A percentile compares a stretch with the other conserved stretches of the same genome.
phyloP scores from a whole-genome alignment of 2,888 invertebrate species.

The Mythimna albipuncta region DNA sequence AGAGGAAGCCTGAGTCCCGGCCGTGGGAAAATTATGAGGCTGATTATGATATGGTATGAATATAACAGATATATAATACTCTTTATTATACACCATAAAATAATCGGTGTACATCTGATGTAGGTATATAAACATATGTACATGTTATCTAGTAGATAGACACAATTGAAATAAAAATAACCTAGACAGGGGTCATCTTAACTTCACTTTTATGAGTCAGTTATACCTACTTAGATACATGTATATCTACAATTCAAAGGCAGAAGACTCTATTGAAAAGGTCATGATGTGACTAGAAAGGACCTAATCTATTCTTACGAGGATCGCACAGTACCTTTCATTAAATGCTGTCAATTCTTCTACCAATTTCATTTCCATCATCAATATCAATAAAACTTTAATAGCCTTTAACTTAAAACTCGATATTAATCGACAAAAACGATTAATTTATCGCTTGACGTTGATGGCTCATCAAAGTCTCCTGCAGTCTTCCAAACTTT shows the following conservation, averaged over 20 bases:
- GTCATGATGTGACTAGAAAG: conserved; percentile 4
- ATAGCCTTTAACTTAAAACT: background rate
- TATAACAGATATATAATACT: no score
- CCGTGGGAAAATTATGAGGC: no score
- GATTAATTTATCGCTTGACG: conserved; percentile 35
- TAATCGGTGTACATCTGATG: no score
- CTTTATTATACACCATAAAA: no score
- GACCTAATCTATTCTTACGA: background rate
- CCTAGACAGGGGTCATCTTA: background rate
- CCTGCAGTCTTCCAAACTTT: conserved; percentile 36
- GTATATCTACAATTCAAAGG: conserved; percentile 9
- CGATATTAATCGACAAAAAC: conserved; percentile 21
- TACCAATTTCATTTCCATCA: conserved; percentile 11
- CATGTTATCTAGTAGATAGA: no score
- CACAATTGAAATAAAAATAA: background rate
- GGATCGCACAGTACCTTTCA: background rate
- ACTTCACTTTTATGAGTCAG: background rate
- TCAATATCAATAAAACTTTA: conserved; percentile 18
- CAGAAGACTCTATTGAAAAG: conserved; percentile 11
- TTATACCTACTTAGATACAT: background rate
- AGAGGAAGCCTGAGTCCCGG: no score
- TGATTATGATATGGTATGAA: no score
- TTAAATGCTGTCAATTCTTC: background rate
- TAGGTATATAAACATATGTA: no score
- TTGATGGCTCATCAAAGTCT: conserved; percentile 37